Percentiles rank a stretch among this genome's conserved stretches.
phyloP scores from a whole-genome alignment of 2,113 vertebrate species.

The Pseudolaguvia tuberculata region DNA sequence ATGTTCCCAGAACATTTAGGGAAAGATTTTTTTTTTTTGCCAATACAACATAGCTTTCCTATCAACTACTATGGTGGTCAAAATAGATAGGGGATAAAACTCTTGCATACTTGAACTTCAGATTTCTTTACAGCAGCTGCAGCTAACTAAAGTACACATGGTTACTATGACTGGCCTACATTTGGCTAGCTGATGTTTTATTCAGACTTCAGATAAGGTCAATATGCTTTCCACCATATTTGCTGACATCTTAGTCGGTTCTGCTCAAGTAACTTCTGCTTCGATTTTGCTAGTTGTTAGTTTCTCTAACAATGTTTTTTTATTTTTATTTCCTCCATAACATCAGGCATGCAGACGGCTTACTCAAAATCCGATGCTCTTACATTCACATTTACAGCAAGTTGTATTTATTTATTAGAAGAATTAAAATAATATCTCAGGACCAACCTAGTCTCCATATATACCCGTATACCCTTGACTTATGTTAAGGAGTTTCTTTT shows the following conservation, averaged over 20 bases:
- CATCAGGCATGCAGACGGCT: not conserved
- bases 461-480: too few species aligned
- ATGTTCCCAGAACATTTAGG: not conserved
- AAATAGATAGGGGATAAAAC: too few species aligned
- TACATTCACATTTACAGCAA: not conserved
- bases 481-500: not conserved
- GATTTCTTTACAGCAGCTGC: conserved; percentile 1
- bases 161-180: conserved; percentile 24
- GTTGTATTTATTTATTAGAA: not conserved
- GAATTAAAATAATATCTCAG: not conserved
- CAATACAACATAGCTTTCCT: not conserved
- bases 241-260: conserved; percentile 41
- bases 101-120: conserved; percentile 27
- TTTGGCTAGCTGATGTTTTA: conserved; percentile 20
- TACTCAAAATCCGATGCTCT: not conserved
- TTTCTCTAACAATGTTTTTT: conserved; percentile 42
- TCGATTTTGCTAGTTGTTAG: conserved; percentile 34
- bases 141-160: conserved; percentile 9
- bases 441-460: not conserved
- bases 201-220: not conserved
- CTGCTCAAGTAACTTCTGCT: conserved; percentile 9
- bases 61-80: not conserved
- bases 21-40: not conserved
- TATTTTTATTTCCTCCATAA: conserved; percentile 1
- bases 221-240: too few species aligned